Evolutionary conservation across 2,888 invertebrate genomes (phyloP), one percentile per base, ranked within the genome.

Genomic region (Limenitis camilla): DNA sequence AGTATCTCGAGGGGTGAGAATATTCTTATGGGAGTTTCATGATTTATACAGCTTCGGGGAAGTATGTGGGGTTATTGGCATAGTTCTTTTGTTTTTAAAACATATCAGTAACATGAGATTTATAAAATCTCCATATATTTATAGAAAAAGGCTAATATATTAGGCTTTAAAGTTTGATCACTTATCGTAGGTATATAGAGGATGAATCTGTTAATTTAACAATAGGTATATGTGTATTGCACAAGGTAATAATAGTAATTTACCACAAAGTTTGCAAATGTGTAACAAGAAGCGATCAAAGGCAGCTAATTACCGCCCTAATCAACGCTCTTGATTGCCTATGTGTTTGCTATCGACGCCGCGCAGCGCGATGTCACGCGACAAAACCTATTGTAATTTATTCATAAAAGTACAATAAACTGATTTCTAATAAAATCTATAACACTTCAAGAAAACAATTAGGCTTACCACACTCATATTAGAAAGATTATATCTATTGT

Each of bases 31-130:
- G 66, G 72, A 76, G 64, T 67, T 68, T 72, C 73, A 75, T 74
- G 80, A 81, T 76, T 84, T 84, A 73, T 86, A 84, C 72, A 84
- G 85, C 85, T 86, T 85, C 85, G 64, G 64, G 59, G 59, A 77
- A 79, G 71, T 77, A 84, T 81, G 73, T 56, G 67, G 51, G 57
- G 62, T 56, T 63, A 55, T 59, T 56, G 53, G 60, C 60, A 56
- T 51, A 59, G 46, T 55, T 49, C 39, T 58, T 58, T 60, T 52
- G 49, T 52, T 55, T 45, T 58, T 52, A 52, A 48, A 51, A 45
- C 35, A 38, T 58, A 57, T 61, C 49, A 48, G 40, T 49, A 33
- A 28, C 41, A 47, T 45, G 19, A 43, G 39, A 28, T 39, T 46
- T 11, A 10, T 29, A 9, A 30, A 4, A 38, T 19, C 7, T 36